Evolutionary conservation across 2,797 vertebrate genomes (phyloP).

Genomic region (Catostomus latipinnis): DNA sequence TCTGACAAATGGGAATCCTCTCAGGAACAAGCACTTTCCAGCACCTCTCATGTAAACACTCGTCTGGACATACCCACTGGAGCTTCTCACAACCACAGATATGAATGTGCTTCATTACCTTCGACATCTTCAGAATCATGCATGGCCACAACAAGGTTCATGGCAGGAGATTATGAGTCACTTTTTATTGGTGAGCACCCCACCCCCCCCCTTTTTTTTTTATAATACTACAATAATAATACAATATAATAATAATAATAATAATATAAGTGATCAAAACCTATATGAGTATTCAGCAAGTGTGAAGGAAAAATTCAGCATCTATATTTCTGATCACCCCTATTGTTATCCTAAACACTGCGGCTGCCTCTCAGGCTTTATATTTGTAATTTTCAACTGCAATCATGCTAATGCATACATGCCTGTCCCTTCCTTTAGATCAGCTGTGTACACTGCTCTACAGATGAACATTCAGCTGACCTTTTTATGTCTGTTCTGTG

Average conservation of each 20-base stretch:
- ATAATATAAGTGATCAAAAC: too few relatives aligned
- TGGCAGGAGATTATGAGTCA: slow-evolving; percentile 74
- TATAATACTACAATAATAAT: not conserved
- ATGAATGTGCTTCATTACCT: slow-evolving; percentile 66
- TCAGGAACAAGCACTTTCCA: slow-evolving; percentile 52
- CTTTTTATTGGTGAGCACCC: slow-evolving; percentile 80
- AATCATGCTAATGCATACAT: not conserved
- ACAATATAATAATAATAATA: too few relatives aligned
- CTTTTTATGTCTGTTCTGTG: slow-evolving; percentile 33
- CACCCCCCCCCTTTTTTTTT: not conserved
- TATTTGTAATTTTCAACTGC: not conserved
- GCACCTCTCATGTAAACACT: not conserved
- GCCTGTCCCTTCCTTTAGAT: not conserved
- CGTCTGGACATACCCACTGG: slow-evolving; percentile 60
- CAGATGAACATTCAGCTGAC: not conserved
- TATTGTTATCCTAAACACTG: not conserved
- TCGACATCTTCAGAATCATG: slow-evolving; percentile 70
- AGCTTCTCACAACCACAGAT: slow-evolving; percentile 67
- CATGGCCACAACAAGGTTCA: slow-evolving; percentile 65
- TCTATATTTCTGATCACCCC: not conserved
- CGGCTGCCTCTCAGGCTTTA: not conserved
- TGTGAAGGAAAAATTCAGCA: not conserved
- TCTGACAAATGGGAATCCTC: slow-evolving; percentile 68
- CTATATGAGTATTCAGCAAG: too few relatives aligned
- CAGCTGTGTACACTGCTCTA: slow-evolving; percentile 4